These are phyloP conservation scores for Lasioglossum morio DNA, from an alignment of 2,888 invertebrate species.

Conservation along the genomic window DNA sequence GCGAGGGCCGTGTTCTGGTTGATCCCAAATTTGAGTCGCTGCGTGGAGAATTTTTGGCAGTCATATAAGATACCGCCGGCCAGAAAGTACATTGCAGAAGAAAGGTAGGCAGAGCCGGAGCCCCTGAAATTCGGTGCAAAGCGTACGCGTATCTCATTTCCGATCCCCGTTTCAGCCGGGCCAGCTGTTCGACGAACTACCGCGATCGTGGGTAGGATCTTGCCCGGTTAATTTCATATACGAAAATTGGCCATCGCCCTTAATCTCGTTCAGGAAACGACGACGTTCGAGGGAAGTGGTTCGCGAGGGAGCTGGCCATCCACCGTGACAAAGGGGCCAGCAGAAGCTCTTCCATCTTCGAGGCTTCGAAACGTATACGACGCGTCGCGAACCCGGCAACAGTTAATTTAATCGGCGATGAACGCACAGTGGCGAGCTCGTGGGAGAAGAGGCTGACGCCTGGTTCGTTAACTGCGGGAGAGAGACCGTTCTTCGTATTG, in stretches of 20 bases:
- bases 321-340: constrained; percentile 18
- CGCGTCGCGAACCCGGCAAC: not conserved
- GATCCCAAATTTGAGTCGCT: no score
- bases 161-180: not conserved
- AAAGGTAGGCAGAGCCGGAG: not conserved
- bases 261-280: constrained; percentile 12
- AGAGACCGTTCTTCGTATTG: constrained; percentile 56
- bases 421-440: constrained; percentile 10
- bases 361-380: not conserved
- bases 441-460: constrained; percentile 18
- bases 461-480: constrained; percentile 59
- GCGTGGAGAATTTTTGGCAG: no score
- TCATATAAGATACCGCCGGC: no score
- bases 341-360: constrained; percentile 8
- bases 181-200: not conserved
- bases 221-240: constrained; percentile 4
- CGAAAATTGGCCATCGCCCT: not conserved
- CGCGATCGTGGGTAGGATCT: not conserved
- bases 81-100: not conserved
- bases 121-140: not conserved
- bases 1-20: no score
- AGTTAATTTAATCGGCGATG: constrained; percentile 43
- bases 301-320: not conserved
- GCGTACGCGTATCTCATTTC: not conserved
- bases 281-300: not conserved